Evolutionary conservation across 2,797 vertebrate species (phyloP).

Genomic region (Lophotriccus pileatus): DNA sequence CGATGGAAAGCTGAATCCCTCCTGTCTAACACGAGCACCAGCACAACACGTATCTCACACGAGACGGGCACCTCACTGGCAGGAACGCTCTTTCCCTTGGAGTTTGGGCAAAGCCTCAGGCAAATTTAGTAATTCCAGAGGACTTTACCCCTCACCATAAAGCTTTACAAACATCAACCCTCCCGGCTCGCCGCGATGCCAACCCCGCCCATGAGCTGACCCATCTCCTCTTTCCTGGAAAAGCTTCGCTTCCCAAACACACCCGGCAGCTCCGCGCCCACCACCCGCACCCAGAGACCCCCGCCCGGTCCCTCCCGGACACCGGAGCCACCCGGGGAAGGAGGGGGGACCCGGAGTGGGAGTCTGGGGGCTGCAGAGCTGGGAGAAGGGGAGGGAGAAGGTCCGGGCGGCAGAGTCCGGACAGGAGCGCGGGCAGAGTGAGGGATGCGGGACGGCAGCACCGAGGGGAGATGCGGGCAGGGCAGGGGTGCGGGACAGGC

Average conservation of each 20-base stretch:
- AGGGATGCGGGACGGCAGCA: background rate
- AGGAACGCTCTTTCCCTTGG: rapidly evolving
- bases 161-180: background rate
- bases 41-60: rapidly evolving
- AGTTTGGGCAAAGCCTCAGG: background rate
- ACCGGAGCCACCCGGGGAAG: too few relatives aligned
- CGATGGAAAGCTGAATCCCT: rapidly evolving
- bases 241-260: background rate
- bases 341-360: background rate
- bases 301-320: background rate
- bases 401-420: background rate
- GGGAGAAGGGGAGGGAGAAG: background rate
- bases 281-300: background rate
- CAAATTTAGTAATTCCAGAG: background rate
- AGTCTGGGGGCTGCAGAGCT: background rate
- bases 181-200: background rate
- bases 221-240: background rate
- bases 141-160: background rate
- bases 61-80: rapidly evolving
- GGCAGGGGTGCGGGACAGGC: background rate
- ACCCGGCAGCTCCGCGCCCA: background rate
- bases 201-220: background rate
- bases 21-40: rapidly evolving
- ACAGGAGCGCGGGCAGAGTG: background rate
- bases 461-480: background rate